Evolutionary conservation across 2,113 vertebrate species (phyloP).

Genomic region (Syngnathus typhle): DNA sequence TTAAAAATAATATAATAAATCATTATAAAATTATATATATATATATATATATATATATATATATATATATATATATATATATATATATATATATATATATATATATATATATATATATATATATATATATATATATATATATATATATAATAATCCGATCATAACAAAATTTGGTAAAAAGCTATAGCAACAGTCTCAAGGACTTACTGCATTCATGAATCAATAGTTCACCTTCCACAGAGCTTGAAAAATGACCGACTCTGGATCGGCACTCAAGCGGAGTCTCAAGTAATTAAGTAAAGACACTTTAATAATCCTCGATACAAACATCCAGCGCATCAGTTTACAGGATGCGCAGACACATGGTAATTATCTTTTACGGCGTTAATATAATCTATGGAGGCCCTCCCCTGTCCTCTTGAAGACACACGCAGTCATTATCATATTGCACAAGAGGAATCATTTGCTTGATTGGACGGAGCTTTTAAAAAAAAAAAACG

Average conservation of each 20-base stretch:
- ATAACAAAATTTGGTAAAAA: too few species aligned
- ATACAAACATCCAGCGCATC: constrained; percentile 93
- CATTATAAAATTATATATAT: too few species aligned
- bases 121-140: too few species aligned
- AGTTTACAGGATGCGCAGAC: constrained; percentile 91
- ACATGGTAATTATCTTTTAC: constrained; percentile 97
- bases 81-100: too few species aligned
- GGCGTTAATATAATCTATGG: constrained; percentile 84
- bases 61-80: too few species aligned
- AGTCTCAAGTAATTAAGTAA: constrained; percentile 77
- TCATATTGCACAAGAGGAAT: constrained; percentile 89
- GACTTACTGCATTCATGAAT: not conserved
- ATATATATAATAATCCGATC: too few species aligned
- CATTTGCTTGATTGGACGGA: constrained; percentile 95
- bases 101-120: too few species aligned
- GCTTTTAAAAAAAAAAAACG: constrained; percentile 75
- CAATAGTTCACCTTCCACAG: not conserved
- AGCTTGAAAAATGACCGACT: constrained; percentile 17
- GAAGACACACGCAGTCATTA: constrained; percentile 69
- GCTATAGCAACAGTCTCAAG: too few species aligned
- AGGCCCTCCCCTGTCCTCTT: constrained; percentile 44
- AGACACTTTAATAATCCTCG: constrained; percentile 93
- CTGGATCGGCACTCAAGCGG: constrained; percentile 19
- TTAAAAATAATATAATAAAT: too few species aligned
- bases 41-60: too few species aligned